Percentiles rank a stretch among this genome's conserved stretches.
These are phyloP conservation scores for Cyclophora punctaria DNA, from an alignment of 2,888 invertebrate genomes.

Conservation along the genomic window DNA sequence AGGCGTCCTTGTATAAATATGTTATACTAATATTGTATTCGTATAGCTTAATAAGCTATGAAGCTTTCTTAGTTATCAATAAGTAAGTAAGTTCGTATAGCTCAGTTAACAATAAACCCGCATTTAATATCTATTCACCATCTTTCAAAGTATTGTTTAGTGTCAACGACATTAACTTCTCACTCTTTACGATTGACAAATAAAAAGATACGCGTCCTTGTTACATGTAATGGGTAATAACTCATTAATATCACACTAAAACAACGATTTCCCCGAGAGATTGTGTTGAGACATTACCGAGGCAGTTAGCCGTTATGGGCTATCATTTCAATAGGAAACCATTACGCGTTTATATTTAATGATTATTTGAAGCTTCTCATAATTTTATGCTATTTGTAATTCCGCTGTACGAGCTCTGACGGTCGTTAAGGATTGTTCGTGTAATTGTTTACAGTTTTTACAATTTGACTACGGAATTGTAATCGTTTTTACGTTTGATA, in stretches of 20 bases:
- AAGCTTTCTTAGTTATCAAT: too few relatives aligned
- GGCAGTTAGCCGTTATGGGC: conserved; percentile 63
- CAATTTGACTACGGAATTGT: neutral
- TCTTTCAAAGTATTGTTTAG: conserved; percentile 4
- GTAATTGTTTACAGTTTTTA: conserved; percentile 47
- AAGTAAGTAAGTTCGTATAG: too few relatives aligned
- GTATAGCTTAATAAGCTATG: too few relatives aligned
- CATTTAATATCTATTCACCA: too few relatives aligned
- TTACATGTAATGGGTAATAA: conserved; percentile 59
- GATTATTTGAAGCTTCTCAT: conserved; percentile 66
- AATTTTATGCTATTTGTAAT: conserved; percentile 61
- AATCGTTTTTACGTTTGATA: too few relatives aligned
- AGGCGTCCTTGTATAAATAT: too few relatives aligned
- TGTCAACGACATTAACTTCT: conserved; percentile 28
- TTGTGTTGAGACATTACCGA: conserved; percentile 63
- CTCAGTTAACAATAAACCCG: too few relatives aligned
- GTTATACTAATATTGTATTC: too few relatives aligned
- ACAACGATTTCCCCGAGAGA: conserved; percentile 60
- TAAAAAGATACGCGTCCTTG: conserved; percentile 55
- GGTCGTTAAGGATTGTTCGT: conserved; percentile 48
- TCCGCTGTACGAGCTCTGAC: conserved; percentile 35
- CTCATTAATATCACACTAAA: conserved; percentile 64
- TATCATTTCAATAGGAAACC: conserved; percentile 66
- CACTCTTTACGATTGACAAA: conserved; percentile 32
- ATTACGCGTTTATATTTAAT: conserved; percentile 70